Percentiles rank a stretch among this genome's conserved stretches.
Evolutionary conservation across 2,113 vertebrate genomes (phyloP).

Genomic region (Ramphastos sulfuratus): DNA sequence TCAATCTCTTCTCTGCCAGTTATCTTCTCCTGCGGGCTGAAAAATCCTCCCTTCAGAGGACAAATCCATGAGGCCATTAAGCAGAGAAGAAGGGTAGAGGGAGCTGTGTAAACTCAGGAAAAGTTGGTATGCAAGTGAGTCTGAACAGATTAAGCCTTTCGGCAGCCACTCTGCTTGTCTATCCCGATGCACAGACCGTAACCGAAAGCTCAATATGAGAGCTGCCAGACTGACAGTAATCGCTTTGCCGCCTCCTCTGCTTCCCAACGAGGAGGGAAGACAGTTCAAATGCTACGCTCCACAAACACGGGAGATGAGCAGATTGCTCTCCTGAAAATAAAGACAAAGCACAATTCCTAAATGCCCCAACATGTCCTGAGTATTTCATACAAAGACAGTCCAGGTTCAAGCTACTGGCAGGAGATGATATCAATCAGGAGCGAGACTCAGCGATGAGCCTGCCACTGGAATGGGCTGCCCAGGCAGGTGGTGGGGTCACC

Average conservation of each 20-base stretch:
- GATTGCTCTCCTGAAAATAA: neutral
- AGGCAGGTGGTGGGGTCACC: too few relatives aligned
- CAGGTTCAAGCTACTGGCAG: neutral
- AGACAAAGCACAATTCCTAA: neutral
- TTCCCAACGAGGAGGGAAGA: neutral
- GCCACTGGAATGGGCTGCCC: too few relatives aligned
- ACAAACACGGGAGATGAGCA: fast-evolving
- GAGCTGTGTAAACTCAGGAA: neutral
- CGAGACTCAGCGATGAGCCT: neutral
- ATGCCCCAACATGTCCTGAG: neutral
- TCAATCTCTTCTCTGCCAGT: too few relatives aligned
- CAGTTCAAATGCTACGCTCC: neutral
- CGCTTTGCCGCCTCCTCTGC: neutral
- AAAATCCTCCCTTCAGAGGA: neutral
- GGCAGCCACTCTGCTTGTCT: neutral
- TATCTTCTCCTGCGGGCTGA: neutral
- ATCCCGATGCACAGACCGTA: fast-evolving
- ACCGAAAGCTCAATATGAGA: fast-evolving
- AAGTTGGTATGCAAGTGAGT: neutral
- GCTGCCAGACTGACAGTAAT: neutral
- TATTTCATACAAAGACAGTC: neutral
- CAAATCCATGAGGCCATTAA: neutral
- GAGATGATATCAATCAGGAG: neutral
- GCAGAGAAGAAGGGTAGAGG: neutral
- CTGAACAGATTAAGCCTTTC: neutral